Percentiles rank a stretch among this genome's conserved stretches.
These are phyloP conservation scores for Plebejus argus DNA, from an alignment of 2,888 invertebrate genomes.

Conservation along the genomic window DNA sequence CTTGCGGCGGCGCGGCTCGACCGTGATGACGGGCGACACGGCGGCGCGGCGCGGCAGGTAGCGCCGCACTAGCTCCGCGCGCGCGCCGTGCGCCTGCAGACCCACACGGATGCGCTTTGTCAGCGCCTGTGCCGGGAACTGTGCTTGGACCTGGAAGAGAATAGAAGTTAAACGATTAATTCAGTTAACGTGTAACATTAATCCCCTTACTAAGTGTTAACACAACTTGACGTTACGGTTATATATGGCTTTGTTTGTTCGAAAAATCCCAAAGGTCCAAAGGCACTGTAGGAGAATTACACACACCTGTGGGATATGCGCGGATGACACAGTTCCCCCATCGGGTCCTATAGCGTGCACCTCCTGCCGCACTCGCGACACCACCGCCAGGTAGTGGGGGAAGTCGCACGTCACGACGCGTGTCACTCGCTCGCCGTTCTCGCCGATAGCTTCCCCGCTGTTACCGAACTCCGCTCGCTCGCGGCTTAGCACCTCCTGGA, in stretches of 20 bases:
- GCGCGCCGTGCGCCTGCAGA: conserved; percentile 97
- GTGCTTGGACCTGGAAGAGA: conserved; percentile 81
- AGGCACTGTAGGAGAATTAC: too few relatives aligned
- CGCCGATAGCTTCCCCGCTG: conserved; percentile 64
- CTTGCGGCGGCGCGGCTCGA: conserved; percentile 97
- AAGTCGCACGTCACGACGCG: conserved; percentile 97
- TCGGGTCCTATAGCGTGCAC: conserved; percentile 98
- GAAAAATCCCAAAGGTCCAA: too few relatives aligned
- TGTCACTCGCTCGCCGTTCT: conserved; percentile 93
- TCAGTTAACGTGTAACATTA: neutral
- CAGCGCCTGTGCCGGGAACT: conserved; percentile 96
- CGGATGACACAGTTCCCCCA: conserved; percentile 97
- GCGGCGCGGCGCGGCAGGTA: conserved; percentile 97
- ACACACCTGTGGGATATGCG: conserved; percentile 88
- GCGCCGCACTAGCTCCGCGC: conserved; percentile 90
- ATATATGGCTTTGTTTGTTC: too few relatives aligned
- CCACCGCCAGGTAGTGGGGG: conserved; percentile 98
- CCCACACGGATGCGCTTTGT: conserved; percentile 99
- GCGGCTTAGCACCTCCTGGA: conserved; percentile 91
- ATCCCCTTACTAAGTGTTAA: too few relatives aligned
- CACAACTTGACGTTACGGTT: too few relatives aligned
- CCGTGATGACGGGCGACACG: conserved; percentile 98
- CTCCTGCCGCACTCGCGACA: conserved; percentile 97
- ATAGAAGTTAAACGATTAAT: neutral
- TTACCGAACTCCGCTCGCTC: conserved; percentile 92